These are phyloP conservation scores for Psettodes erumei DNA, from an alignment of 2,113 vertebrate genomes.

Conservation along the genomic window DNA sequence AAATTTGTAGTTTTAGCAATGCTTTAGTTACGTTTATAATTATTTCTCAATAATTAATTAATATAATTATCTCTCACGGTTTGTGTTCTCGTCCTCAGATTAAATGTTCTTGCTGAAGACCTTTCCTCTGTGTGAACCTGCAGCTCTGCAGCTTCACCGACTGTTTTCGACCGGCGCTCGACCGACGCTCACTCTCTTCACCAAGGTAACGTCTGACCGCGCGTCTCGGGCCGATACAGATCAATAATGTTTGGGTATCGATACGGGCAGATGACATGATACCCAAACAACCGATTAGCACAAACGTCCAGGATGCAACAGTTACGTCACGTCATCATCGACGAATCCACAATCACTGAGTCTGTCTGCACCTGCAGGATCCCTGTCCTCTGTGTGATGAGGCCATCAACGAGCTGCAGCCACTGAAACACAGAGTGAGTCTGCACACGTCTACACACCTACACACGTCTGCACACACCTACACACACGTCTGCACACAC, in stretches of 20 bases:
- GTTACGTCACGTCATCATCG: too few relatives aligned
- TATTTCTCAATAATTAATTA: too few relatives aligned
- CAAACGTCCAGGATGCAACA: too few relatives aligned
- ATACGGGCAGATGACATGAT: background rate
- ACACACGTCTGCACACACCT: background rate
- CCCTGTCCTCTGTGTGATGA: constrained; percentile 72
- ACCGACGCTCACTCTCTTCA: constrained; percentile 70
- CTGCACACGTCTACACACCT: background rate
- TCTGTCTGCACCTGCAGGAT: constrained; percentile 50
- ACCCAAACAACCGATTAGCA: too few relatives aligned
- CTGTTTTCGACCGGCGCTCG: constrained; percentile 35
- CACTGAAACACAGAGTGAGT: constrained; percentile 61
- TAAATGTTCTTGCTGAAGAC: constrained; percentile 56
- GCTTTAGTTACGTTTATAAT: too few relatives aligned
- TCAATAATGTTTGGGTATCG: too few relatives aligned
- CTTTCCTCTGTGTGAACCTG: constrained; percentile 19
- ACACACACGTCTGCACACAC: background rate
- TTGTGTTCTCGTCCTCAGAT: constrained; percentile 58
- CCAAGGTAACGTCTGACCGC: constrained; percentile 71
- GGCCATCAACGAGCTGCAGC: constrained; percentile 67
- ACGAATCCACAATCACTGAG: too few relatives aligned
- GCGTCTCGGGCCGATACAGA: background rate
- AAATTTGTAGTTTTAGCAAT: too few relatives aligned
- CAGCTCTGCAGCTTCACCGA: constrained; percentile 31
- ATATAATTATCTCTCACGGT: too few relatives aligned